Base-by-base conservation (phyloP, 1,140 invertebrate genomes). In the Drosophila obscura region DNA sequence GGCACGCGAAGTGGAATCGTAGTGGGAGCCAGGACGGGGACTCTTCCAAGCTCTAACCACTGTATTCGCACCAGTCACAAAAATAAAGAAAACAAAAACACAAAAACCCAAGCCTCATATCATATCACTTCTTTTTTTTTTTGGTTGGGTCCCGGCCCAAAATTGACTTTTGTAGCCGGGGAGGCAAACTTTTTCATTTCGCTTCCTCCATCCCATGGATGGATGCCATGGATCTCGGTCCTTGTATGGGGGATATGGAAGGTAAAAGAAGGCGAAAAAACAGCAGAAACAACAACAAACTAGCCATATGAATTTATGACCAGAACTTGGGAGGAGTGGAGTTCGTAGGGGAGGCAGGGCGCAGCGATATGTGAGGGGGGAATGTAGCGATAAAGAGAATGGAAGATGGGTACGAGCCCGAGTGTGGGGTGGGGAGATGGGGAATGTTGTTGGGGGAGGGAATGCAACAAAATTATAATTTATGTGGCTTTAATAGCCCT, bases 391-490 rank as follows among this genome's bases (percentile, higher is more conserved):
- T 39, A 39, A 39, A 39, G 35, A 39, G 35, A 2, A 39, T 39
- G 35, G 35, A 39, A 39, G 35, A 39, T 39, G 35, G 35, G 9
- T 11, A 35, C 31, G 9, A 35, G 31, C 26, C 7, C 26, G 26
- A 28, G 26, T 7, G 26, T 28, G 26, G 26, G 26, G 26, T 16
- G 28, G 6, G 6, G 7, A 1, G 31, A 31, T 31, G 31, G 9
- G 31, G 31, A 35, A 31, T 31, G 28, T 31, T 31, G 28, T 48
- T 50, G 48, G 51, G 50, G n/a, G 28, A 73, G 39, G n/a, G 35
- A 50, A 65, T 88, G 83, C 83, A 88, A 83, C 83, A 88, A 88
- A 85, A 88, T 88, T 88, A 88, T 88, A 88, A 88, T 88, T 88
- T 88, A 88, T 88, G 83, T 88, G 83, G 79, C 83, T 88, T 88